Base-by-base conservation (phyloP, 2,797 vertebrate genomes). In the Leucoraja ocellata region DNA sequence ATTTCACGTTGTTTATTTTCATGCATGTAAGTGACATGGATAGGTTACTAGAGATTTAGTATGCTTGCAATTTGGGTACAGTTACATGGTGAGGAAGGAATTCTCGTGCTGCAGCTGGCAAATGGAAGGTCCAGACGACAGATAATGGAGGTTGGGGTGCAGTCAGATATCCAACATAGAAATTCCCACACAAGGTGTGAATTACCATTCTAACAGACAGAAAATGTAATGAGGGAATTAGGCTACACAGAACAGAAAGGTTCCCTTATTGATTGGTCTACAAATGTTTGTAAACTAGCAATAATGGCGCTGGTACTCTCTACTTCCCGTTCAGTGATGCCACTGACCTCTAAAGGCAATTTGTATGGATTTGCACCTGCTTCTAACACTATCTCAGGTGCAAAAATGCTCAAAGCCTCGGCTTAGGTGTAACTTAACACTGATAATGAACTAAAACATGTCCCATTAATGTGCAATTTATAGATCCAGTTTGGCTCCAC, bases 271-370 rank as follows among this genome's bases (percentile, higher is more conserved):
- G 94, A 96, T 95, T 94, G 13, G 93, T 95, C 96, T 95, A 94
- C 91, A 95, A 94, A 96, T 97, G 96, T 97, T 97, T 96, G 97
- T 96, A 97, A 97, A 97, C 96, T 95, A 32, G 94, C 95, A 95
- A 95, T 93, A 58, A 95, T 93, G 95, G 96, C 95, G 94, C 95
- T 96, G 95, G 90, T 95, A 95, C 94, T 94, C 94, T 94, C 93
- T 93, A 93, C 93, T 94, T 94, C 94, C 94, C 93, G 93, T 94
- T 94, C 95, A 94, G 94, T 93, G 93, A 94, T 77, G 94, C 94
- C 94, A 94, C 94, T 96, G 96, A 96, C 96, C 96, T 96, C 95
- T 94, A 95, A 95, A 96, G 95, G 94, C 93, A 94, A 96, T 96
- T 96, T 95, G 94, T 95, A 96, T 96, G 95, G 95, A 96, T 96